These are phyloP conservation scores for Corythornis cristatus DNA, from an alignment of 2,113 vertebrate species.

Conservation along the genomic window DNA sequence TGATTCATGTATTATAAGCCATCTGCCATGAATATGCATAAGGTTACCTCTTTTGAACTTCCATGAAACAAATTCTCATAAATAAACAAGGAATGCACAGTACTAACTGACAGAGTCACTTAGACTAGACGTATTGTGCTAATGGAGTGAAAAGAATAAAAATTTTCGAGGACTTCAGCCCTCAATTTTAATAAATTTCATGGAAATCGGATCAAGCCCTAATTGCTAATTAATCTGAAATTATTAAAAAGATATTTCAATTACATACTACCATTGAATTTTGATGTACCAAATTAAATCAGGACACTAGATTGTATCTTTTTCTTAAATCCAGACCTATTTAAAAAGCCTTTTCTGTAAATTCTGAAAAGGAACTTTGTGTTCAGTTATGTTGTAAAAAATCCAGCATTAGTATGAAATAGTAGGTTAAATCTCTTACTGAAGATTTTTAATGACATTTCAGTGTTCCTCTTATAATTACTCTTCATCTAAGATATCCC, in stretches of 20 bases:
- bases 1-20: conserved; percentile 77
- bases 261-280: conserved; percentile 90
- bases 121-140: conserved; percentile 78
- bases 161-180: conserved; percentile 82
- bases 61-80: conserved; percentile 85
- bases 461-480: conserved; percentile 99
- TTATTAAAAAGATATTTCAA: conserved; percentile 99
- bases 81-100: conserved; percentile 82
- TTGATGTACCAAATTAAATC: conserved; percentile 92
- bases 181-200: conserved; percentile 93
- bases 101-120: conserved; percentile 81
- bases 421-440: conserved; percentile 99
- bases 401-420: conserved; percentile 91
- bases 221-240: conserved; percentile 99
- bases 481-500: conserved; percentile 99
- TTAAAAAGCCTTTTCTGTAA: conserved; percentile 84
- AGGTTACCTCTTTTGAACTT: conserved; percentile 83
- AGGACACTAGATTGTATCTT: conserved; percentile 88
- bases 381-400: conserved; percentile 81
- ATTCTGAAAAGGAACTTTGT: conserved; percentile 88
- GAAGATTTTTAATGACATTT: conserved; percentile 99
- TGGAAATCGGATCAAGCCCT: conserved; percentile 91
- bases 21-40: conserved; percentile 80
- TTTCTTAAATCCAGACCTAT: conserved; percentile 84
- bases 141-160: conserved; percentile 84